A percentile compares a stretch with the other conserved stretches of the same genome.
phyloP scores from a whole-genome alignment of 2,888 invertebrate genomes.

The Cheilosia vulpina region DNA sequence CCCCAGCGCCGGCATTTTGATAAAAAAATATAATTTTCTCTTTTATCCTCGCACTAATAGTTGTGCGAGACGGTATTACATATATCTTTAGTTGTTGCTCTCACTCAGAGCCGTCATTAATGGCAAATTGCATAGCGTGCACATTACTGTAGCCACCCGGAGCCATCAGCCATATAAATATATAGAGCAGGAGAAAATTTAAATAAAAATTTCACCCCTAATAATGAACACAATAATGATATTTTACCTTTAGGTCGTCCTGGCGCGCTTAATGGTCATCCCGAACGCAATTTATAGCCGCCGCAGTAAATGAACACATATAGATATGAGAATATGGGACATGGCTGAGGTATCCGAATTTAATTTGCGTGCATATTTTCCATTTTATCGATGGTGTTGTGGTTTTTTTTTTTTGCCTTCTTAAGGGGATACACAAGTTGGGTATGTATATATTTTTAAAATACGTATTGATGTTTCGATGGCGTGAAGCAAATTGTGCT shows the following conservation, averaged over 20 bases:
- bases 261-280: slow-evolving; percentile 51
- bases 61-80: not conserved
- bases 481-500: slow-evolving; percentile 67
- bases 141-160: slow-evolving; percentile 23
- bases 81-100: not conserved
- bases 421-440: not conserved
- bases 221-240: slow-evolving; percentile 41
- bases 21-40: slow-evolving; percentile 25
- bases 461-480: slow-evolving; percentile 59
- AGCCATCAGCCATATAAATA: too few species aligned
- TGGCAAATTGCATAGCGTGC: slow-evolving; percentile 57
- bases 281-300: slow-evolving; percentile 52
- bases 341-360: slow-evolving; percentile 15
- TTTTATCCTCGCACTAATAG: slow-evolving; percentile 8
- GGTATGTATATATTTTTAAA: slow-evolving; percentile 20
- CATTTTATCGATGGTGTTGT: not conserved
- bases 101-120: slow-evolving; percentile 41
- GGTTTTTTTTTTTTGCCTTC: slow-evolving; percentile 11
- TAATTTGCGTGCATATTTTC: slow-evolving; percentile 27
- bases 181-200: slow-evolving; percentile 24
- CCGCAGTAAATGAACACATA: slow-evolving; percentile 32
- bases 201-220: slow-evolving; percentile 48
- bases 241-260: slow-evolving; percentile 24
- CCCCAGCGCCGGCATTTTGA: not conserved
- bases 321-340: not conserved